Percentiles rank a stretch among this genome's conserved stretches.
phyloP scores from a whole-genome alignment of 2,888 invertebrate genomes.

The Dioctria rufipes region DNA sequence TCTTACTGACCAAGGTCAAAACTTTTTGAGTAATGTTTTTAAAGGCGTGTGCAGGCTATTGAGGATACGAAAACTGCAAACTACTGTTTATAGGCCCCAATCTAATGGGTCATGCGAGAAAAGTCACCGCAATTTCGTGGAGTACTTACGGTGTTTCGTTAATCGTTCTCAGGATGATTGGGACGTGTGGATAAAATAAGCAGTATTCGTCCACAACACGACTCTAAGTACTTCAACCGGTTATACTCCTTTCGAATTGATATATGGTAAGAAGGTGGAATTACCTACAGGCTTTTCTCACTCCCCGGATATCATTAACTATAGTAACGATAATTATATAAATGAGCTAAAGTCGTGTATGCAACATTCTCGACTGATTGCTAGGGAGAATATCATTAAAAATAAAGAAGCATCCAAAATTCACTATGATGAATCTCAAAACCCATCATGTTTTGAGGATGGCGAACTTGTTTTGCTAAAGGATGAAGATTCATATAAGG shows the following conservation, averaged over 20 bases:
- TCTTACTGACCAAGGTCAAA: constrained; percentile 14
- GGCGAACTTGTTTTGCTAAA: neutral
- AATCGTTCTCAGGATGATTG: constrained; percentile 63
- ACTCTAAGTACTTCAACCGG: constrained; percentile 57
- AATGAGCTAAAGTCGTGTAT: neutral
- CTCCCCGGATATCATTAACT: neutral
- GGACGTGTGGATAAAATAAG: constrained; percentile 62
- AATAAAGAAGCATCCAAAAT: neutral
- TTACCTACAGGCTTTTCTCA: neutral
- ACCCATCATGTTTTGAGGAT: neutral
- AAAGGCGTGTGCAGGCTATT: constrained; percentile 16
- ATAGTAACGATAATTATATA: neutral
- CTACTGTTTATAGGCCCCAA: constrained; percentile 32
- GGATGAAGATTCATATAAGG: neutral
- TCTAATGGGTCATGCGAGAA: constrained; percentile 29
- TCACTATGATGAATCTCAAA: neutral
- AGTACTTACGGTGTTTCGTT: constrained; percentile 60
- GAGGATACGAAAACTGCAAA: constrained; percentile 20
- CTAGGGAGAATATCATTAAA: constrained; percentile 1
- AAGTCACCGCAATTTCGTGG: constrained; percentile 1
- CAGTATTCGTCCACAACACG: neutral
- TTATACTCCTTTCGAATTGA: neutral
- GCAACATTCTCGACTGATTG: neutral
- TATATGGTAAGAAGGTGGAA: neutral
- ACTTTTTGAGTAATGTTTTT: constrained; percentile 57